Conservation (phyloP, 1,140 invertebrate genomes). For the Drosophila prosaltans region DNA sequence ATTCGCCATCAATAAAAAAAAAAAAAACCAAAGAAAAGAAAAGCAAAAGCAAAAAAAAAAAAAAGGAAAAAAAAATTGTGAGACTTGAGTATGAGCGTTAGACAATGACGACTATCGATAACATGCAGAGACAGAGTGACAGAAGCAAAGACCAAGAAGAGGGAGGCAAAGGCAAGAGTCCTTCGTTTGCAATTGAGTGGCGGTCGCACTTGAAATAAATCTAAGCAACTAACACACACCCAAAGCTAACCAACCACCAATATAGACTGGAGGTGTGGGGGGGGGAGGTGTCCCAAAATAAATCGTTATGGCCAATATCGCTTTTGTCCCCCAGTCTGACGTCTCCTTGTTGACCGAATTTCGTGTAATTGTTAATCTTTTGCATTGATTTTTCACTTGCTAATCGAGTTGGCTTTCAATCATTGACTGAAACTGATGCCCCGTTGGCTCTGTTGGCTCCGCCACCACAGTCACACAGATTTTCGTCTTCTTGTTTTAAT, state of each 20-base stretch:
- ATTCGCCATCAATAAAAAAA: conserved; percentile 76
- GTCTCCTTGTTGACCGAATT: conserved; percentile 60
- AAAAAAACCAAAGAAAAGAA: conserved; percentile 43
- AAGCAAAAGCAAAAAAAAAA: neutral
- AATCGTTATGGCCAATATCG: conserved; percentile 55
- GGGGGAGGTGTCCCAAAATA: conserved; percentile 28
- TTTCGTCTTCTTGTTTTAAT: conserved; percentile 38
- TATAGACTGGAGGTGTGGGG: neutral
- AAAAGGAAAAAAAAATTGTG: neutral
- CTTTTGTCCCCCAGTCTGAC: conserved; percentile 11
- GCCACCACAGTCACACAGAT: neutral
- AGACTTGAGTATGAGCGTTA: conserved; percentile 29
- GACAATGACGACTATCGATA: conserved; percentile 77
- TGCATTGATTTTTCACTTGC: conserved; percentile 65
- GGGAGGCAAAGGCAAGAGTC: conserved; percentile 16
- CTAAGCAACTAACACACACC: conserved; percentile 25
- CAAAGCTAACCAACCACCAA: neutral
- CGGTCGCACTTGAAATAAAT: conserved; percentile 59
- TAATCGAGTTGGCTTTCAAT: conserved; percentile 64
- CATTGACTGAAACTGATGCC: conserved; percentile 31
- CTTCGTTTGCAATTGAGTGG: conserved; percentile 56
- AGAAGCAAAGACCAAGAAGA: conserved; percentile 9
- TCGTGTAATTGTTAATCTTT: conserved; percentile 70
- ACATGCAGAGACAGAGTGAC: conserved; percentile 31
- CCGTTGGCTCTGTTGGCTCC: neutral